These are phyloP conservation scores for Malthinus flaveolus DNA, from an alignment of 2,888 invertebrate genomes.

Conservation along the genomic window DNA sequence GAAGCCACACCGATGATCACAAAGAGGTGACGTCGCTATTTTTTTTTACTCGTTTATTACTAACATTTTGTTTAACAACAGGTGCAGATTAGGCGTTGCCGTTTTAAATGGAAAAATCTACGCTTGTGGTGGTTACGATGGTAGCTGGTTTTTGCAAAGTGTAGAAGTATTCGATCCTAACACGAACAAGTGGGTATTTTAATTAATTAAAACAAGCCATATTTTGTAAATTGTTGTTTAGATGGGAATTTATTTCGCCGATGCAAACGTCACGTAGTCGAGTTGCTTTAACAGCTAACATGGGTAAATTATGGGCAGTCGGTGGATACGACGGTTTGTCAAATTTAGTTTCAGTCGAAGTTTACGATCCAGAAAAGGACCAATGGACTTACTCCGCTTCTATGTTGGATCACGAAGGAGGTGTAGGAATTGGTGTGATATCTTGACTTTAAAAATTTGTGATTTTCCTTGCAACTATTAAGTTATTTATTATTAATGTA, in stretches of 20 bases:
- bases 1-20: conserved; percentile 79
- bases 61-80: conserved; percentile 35
- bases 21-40: conserved; percentile 54
- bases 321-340: conserved; percentile 80
- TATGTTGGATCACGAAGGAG: conserved; percentile 87
- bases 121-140: conserved; percentile 85
- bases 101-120: conserved; percentile 80
- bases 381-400: conserved; percentile 74
- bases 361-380: conserved; percentile 75
- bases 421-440: conserved; percentile 86
- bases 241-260: conserved; percentile 75
- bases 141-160: conserved; percentile 77
- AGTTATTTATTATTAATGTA: no score
- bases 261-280: conserved; percentile 84
- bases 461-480: no score
- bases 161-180: conserved; percentile 81
- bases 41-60: conserved; percentile 4
- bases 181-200: conserved; percentile 61
- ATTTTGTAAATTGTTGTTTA: conserved; percentile 38
- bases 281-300: conserved; percentile 80
- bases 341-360: conserved; percentile 82
- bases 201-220: no score
- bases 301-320: conserved; percentile 82
- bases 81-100: conserved; percentile 83
- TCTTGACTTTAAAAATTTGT: conserved; percentile 39